Conservation (phyloP, 2,888 invertebrate genomes). For the Pediacus dermestoides region DNA sequence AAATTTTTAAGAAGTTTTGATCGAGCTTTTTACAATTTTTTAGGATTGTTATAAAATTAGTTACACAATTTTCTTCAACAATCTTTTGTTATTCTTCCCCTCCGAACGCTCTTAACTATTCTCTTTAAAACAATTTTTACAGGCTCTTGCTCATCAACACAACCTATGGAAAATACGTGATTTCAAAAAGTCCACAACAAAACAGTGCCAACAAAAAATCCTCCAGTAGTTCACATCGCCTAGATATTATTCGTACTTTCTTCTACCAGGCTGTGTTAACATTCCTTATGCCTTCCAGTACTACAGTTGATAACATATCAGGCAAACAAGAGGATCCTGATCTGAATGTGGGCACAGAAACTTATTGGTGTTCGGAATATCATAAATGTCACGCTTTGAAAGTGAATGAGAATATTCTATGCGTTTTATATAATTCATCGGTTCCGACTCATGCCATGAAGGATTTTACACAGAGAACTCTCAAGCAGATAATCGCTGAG, state of each 20-base stretch:
- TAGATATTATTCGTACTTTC: constrained; percentile 71
- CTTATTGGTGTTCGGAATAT: constrained; percentile 82
- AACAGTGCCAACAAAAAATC: constrained; percentile 56
- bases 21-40: too few relatives aligned
- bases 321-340: constrained; percentile 28
- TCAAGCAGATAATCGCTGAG: constrained; percentile 61
- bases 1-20: too few relatives aligned
- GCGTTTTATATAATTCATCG: constrained; percentile 68
- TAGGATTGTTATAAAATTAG: too few relatives aligned
- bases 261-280: constrained; percentile 66
- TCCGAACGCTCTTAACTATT: too few relatives aligned
- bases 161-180: constrained; percentile 63
- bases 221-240: constrained; percentile 63
- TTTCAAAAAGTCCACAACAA: constrained; percentile 65
- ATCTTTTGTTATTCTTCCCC: too few relatives aligned
- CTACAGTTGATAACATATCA: constrained; percentile 14
- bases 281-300: constrained; percentile 38
- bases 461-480: constrained; percentile 62
- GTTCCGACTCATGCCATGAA: constrained; percentile 77
- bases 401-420: constrained; percentile 64
- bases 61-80: too few relatives aligned
- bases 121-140: constrained; percentile 17
- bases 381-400: constrained; percentile 79
- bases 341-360: constrained; percentile 54
- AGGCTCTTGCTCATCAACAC: constrained; percentile 68